These are phyloP conservation scores for Toxotes lorentzi DNA, from an alignment of 2,797 vertebrate genomes.

Conservation along the genomic window DNA sequence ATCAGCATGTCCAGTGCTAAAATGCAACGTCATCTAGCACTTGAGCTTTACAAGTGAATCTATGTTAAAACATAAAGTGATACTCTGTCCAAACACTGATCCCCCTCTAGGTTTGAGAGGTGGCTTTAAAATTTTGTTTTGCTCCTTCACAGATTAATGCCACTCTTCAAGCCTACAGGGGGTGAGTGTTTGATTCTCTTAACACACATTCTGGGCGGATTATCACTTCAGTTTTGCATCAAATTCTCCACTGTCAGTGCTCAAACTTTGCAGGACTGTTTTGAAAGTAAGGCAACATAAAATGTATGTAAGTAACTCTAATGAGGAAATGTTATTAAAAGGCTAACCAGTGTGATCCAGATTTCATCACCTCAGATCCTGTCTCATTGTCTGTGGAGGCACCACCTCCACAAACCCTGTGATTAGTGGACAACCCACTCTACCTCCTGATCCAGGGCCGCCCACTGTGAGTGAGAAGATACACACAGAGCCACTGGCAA, in stretches of 20 bases:
- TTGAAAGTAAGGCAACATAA: neutral
- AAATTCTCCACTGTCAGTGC: neutral
- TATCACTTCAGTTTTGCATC: neutral
- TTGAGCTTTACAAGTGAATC: neutral
- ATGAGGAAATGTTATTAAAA: neutral
- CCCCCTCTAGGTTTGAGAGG: neutral
- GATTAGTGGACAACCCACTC: neutral
- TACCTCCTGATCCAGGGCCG: neutral
- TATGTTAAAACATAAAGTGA: neutral
- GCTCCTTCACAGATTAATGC: neutral
- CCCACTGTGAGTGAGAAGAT: neutral
- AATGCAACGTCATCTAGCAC: neutral
- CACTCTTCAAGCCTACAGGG: neutral
- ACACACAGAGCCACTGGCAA: neutral
- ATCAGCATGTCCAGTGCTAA: neutral
- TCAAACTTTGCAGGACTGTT: neutral
- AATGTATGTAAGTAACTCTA: neutral
- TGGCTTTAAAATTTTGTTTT: neutral
- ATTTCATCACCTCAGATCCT: neutral
- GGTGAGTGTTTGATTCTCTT: neutral
- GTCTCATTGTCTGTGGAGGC: slow-evolving; percentile 1
- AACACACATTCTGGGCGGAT: neutral
- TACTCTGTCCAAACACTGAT: neutral
- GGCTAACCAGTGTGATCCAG: neutral
- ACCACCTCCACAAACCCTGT: neutral